Percentiles rank a stretch among this genome's conserved stretches.
phyloP scores from a whole-genome alignment of 2,797 vertebrate genomes.

The Cossypha caffra region DNA sequence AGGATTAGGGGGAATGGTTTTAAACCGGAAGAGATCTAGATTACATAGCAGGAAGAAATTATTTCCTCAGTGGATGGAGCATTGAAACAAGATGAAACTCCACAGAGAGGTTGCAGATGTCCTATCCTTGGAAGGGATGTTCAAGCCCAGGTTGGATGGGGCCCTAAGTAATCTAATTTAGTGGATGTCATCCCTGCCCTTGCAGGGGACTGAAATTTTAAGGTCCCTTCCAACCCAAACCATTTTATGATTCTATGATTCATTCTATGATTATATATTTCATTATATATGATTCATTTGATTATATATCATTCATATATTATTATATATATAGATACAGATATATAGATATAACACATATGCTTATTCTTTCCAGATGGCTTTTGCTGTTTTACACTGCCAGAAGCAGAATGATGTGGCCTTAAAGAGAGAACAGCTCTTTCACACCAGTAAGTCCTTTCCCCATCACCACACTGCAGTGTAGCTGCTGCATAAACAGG shows the following conservation, averaged over 20 bases:
- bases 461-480: accelerated
- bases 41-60: not conserved
- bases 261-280: not conserved
- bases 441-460: not conserved
- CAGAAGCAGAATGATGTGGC: not conserved
- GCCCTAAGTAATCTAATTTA: not conserved
- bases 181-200: not conserved
- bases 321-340: not conserved
- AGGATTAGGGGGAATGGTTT: not conserved
- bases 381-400: not conserved
- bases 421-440: not conserved
- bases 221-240: not conserved
- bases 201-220: not conserved
- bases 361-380: not conserved
- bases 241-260: not conserved
- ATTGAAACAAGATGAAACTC: not conserved
- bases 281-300: too few relatives aligned
- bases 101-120: not conserved
- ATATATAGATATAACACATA: too few relatives aligned
- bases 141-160: accelerated
- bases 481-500: not conserved
- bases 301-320: too few relatives aligned
- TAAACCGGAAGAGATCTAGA: not conserved
- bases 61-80: not conserved
- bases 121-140: not conserved